Percentiles rank a stretch among this genome's conserved stretches.
These are phyloP conservation scores for Crambe crambe DNA, from an alignment of 37 sponge, comb jelly and placozoan species.

Conservation along the genomic window DNA sequence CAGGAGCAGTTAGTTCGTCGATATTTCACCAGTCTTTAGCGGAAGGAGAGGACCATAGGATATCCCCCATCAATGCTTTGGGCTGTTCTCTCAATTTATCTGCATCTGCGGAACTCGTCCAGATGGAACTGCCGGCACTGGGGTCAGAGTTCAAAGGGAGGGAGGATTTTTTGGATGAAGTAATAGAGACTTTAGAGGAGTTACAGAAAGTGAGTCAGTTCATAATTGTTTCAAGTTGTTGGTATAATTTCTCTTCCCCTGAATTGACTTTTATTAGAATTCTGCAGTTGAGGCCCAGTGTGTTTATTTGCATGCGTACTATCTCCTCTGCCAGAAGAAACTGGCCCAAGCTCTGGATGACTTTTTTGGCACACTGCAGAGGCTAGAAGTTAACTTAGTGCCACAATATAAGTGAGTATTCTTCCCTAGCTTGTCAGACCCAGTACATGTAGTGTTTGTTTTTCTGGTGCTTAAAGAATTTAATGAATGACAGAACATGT, in stretches of 20 bases:
- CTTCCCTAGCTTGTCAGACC: not conserved
- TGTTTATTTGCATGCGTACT: slow-evolving; percentile 44
- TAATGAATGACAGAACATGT: not conserved
- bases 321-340: slow-evolving; percentile 30
- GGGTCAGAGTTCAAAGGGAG: not conserved
- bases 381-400: slow-evolving; percentile 24
- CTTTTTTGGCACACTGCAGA: slow-evolving; percentile 32
- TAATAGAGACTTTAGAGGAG: slow-evolving; percentile 15
- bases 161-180: slow-evolving; percentile 21
- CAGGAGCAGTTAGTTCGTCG: too few species aligned
- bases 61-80: not conserved
- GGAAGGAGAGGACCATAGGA: not conserved
- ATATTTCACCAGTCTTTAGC: not conserved
- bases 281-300: slow-evolving; percentile 33
- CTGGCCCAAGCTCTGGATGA: slow-evolving; percentile 21
- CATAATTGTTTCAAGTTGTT: not conserved
- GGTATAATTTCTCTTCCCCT: not conserved
- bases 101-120: not conserved
- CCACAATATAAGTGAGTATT: slow-evolving; percentile 19
- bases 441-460: not conserved
- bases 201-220: slow-evolving; percentile 7
- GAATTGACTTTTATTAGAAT: not conserved
- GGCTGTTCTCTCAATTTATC: not conserved
- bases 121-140: not conserved
- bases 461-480: not conserved